Percentiles rank a stretch among this genome's conserved stretches.
Evolutionary conservation across 2,888 invertebrate species (phyloP).

Genomic region (Ectemnius continuus): DNA sequence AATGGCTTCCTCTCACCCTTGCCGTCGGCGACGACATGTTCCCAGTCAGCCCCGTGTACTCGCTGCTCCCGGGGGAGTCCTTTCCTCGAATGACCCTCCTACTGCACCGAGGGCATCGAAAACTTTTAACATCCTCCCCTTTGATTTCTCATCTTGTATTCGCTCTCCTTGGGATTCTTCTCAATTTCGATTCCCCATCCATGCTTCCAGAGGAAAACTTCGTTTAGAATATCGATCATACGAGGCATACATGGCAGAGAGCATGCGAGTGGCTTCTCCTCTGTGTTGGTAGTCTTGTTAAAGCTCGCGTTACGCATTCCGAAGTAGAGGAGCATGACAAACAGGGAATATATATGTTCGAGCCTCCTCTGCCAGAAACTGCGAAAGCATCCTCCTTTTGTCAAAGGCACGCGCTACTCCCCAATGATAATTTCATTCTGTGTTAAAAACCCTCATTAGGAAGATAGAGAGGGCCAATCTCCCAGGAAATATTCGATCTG

Average conservation of each 20-base stretch:
- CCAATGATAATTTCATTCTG: not conserved
- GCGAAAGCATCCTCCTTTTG: too few relatives aligned
- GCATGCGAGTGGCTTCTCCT: too few relatives aligned
- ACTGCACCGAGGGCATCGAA: conserved; percentile 65
- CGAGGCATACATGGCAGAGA: conserved; percentile 10
- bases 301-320: conserved; percentile 25
- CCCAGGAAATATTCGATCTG: not conserved
- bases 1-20: conserved; percentile 59
- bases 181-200: too few relatives aligned
- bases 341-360: too few relatives aligned
- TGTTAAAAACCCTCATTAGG: too few relatives aligned
- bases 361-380: too few relatives aligned
- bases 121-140: conserved; percentile 69
- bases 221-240: too few relatives aligned
- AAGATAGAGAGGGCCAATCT: not conserved
- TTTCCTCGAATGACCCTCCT: conserved; percentile 65
- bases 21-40: conserved; percentile 14
- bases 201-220: too few relatives aligned
- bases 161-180: conserved; percentile 12
- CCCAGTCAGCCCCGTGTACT: conserved; percentile 42
- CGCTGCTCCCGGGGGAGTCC: conserved; percentile 64
- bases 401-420: too few relatives aligned
- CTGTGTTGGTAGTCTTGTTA: too few relatives aligned
- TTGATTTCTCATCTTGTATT: conserved; percentile 59
- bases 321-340: conserved; percentile 10